Evolutionary conservation across 2,888 invertebrate species (phyloP), one percentile per base, ranked within the genome.

Genomic region (Melanostoma scalare): DNA sequence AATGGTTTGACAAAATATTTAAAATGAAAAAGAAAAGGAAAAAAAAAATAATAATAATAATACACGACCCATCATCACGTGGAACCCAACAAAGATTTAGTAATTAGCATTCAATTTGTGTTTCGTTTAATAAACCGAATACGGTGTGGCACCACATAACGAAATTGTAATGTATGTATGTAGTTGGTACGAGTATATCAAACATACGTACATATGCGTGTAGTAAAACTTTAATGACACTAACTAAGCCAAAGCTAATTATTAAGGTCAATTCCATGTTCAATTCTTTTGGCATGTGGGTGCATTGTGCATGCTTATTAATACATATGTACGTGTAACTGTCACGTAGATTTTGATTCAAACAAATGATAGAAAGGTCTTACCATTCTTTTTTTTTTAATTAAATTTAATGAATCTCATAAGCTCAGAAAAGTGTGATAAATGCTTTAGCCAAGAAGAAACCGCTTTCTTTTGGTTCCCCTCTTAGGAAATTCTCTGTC

Each of bases 81-180:
- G 82, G 65, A 72, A 76, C 50, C 46, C 53, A 56, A 82, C 76
- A 73, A 55, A 77, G 50, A 74, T 69, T 71, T 46, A 63, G 71
- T 74, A 86, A 82, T 86, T 86, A 85, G 82, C 81, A 85, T 86
- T 76, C 80, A 85, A 68, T 75, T 72, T 81, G 76, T 61, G 68
- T 78, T 69, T 63, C 58, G 44, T 74, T 42, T 60, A 44, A 36
- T 61, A 76, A 76, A 50, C 8, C 44, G 33, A 50, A 20, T 56
- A 50, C 44, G 63, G 9, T 72, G 42, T 74, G 40, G 30, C 44
- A 65, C 44, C 20, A 20, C 20, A 20, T 20, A 20, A 20, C 20
- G 20, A 20, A 20, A 20, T 20, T 20, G 20, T 20, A 20, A 20
- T 20, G 20, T 20, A 20, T 20, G 20, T 20, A 20, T 20, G 20